A percentile compares a stretch with the other conserved stretches of the same genome.
These are phyloP conservation scores for Papilio glaucus DNA, from an alignment of 1,140 invertebrate species.

Conservation along the genomic window DNA sequence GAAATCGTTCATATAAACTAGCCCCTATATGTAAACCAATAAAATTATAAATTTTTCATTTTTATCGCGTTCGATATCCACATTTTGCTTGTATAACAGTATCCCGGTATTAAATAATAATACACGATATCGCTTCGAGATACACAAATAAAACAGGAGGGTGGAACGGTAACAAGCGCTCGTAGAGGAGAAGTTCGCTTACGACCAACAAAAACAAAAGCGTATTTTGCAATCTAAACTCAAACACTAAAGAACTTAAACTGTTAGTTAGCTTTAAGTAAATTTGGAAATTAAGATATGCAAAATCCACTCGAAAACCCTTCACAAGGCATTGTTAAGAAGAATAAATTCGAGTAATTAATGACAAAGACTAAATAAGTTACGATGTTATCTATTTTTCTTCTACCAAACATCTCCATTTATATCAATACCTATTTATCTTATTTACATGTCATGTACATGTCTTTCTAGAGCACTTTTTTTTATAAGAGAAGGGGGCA, in stretches of 20 bases:
- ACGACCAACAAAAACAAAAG: constrained; percentile 29
- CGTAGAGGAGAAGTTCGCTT: constrained; percentile 14
- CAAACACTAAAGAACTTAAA: constrained; percentile 31
- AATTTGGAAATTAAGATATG: constrained; percentile 19
- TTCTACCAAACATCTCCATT: not conserved
- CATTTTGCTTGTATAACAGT: constrained; percentile 14
- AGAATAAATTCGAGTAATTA: constrained; percentile 17
- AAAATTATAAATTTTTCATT: constrained; percentile 21
- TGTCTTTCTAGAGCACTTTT: no score
- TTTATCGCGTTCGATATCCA: not conserved
- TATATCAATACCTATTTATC: not conserved
- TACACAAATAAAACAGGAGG: constrained; percentile 32
- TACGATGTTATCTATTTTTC: not conserved
- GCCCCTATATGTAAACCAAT: not conserved
- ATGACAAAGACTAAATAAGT: not conserved
- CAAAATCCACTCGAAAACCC: constrained; percentile 18
- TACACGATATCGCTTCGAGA: constrained; percentile 32
- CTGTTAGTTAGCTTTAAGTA: constrained; percentile 22
- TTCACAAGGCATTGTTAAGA: constrained; percentile 5
- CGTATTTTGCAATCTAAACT: constrained; percentile 34
- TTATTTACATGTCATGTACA: no score
- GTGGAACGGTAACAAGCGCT: constrained; percentile 14
- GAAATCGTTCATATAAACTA: not conserved
- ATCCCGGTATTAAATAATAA: constrained; percentile 32
- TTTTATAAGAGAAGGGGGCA: no score